Percentiles rank a stretch among this genome's conserved stretches.
Conservation (phyloP, 2,113 vertebrate species). For the Indicator maculatus region DNA sequence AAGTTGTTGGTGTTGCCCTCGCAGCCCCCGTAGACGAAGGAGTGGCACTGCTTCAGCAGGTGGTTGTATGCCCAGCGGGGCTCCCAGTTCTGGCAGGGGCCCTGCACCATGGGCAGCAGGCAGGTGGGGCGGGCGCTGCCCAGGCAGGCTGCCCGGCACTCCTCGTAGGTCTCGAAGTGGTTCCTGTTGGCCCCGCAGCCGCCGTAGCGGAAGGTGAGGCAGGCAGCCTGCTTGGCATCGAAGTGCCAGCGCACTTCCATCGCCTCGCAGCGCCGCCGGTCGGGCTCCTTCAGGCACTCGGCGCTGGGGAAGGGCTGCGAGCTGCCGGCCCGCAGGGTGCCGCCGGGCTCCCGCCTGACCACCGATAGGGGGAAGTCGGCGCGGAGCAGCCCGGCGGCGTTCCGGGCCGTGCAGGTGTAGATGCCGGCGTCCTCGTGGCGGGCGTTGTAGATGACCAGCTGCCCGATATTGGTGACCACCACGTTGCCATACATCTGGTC, state of each 20-base stretch:
- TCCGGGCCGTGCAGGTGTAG: conserved; percentile 91
- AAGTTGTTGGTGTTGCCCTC: conserved; percentile 94
- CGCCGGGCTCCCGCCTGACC: conserved; percentile 76
- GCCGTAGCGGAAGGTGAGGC: conserved; percentile 84
- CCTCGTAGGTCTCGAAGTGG: conserved; percentile 91
- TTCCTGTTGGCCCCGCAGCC: conserved; percentile 84
- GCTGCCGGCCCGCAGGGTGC: background rate
- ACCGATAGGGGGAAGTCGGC: conserved; percentile 93
- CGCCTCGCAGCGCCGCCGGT: conserved; percentile 79
- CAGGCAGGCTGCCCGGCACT: conserved; percentile 85
- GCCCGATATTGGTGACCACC: conserved; percentile 95
- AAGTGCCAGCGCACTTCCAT: conserved; percentile 89
- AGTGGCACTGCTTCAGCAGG: conserved; percentile 86
- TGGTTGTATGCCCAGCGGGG: conserved; percentile 92
- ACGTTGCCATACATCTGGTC: conserved; percentile 98
- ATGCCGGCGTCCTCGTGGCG: conserved; percentile 90
- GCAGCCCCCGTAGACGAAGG: conserved; percentile 92
- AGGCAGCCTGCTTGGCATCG: conserved; percentile 82
- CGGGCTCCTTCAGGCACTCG: conserved; percentile 85
- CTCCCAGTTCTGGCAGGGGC: conserved; percentile 90
- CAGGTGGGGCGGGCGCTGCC: conserved; percentile 81
- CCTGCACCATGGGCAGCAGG: conserved; percentile 88
- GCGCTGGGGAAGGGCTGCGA: conserved; percentile 76
- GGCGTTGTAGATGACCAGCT: conserved; percentile 94
- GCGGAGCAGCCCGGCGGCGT: conserved; percentile 84